Percentiles rank a stretch among this genome's conserved stretches.
These are phyloP conservation scores for Hololepta plana DNA, from an alignment of 2,888 invertebrate genomes.

Conservation along the genomic window DNA sequence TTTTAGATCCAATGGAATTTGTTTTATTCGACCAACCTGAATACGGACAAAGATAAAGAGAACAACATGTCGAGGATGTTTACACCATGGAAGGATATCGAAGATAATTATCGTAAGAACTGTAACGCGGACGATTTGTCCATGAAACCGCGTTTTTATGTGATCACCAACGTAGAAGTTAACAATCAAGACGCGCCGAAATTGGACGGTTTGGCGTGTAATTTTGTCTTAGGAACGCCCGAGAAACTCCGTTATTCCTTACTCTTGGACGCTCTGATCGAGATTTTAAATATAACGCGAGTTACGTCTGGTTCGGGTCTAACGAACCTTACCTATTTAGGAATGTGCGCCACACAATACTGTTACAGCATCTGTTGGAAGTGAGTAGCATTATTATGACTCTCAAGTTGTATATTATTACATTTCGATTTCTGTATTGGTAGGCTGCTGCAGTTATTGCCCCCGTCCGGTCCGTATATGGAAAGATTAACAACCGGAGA, in stretches of 20 bases:
- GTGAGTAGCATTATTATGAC: conserved; percentile 20
- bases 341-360: conserved; percentile 73
- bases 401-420: not conserved
- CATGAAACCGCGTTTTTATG: conserved; percentile 84
- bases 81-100: conserved; percentile 57
- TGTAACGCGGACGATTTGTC: conserved; percentile 41
- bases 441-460: conserved; percentile 66
- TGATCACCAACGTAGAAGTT: conserved; percentile 61
- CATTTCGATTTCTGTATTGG: conserved; percentile 11
- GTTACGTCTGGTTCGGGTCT: conserved; percentile 29
- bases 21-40: conserved; percentile 45
- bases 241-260: conserved; percentile 80
- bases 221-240: conserved; percentile 82
- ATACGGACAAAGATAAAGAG: conserved; percentile 37
- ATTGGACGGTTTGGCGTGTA: conserved; percentile 81
- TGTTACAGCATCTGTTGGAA: conserved; percentile 78
- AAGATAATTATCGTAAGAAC: conserved; percentile 50
- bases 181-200: conserved; percentile 73
- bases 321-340: conserved; percentile 12
- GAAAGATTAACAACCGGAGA: conserved; percentile 54
- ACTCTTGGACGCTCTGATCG: conserved; percentile 69
- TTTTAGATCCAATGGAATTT: conserved; percentile 59
- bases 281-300: conserved; percentile 65
- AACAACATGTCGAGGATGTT: conserved; percentile 40
- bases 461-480: conserved; percentile 78